Base-by-base conservation (phyloP, 2,797 vertebrate genomes). In the Galago senegalensis region DNA sequence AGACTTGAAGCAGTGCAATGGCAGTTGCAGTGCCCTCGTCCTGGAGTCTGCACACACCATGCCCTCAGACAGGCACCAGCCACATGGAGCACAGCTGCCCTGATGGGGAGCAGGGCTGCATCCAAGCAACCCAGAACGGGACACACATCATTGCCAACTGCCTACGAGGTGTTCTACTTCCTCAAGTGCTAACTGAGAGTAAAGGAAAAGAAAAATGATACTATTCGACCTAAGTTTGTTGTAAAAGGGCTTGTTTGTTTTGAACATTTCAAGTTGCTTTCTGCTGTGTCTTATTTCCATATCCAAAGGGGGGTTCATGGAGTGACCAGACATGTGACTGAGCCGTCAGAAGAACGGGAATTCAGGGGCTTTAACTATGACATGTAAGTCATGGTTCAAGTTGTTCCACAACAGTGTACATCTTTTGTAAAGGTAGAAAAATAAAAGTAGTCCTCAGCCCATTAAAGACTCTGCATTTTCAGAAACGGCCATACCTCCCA, bases 341-440 rank as follows among this genome's bases (percentile, higher is more conserved):
- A 73, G 21, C 6, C 43, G 6, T 31, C 61, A 83, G 58, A 87
- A 67, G 69, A 81, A 77, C 13, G 40, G 25, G 72, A 75, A 70
- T 86, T 82, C n/a, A 58, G 65, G 53, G 70, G 23, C n/a, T 72
- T 77, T 46, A 60, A 75, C 91, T 43, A 46, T 73, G 27, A 61
- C 58, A 77, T 46, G 3, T 20, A 69, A 83, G 21, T 40, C 69
- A 80, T n/a, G 88, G n/a, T 53, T 84, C 11, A 12, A 13, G 43
- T 79, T 69, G 29, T 75, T 89, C 88, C 60, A 80, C 16, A 37
- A 75, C 23, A 69, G 12, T 85, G 13, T 46, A 70, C 81, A 86
- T 69, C 37, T 80, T 81, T 87, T 76, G 40, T n/a, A 56, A 89
- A 92, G 4, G 46, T 40, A 49, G 75, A 76, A 89, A 86, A 92